Evolutionary conservation across 2,113 vertebrate species (phyloP), one percentile per base, ranked within the genome.

Genomic region (Plectropomus leopardus): DNA sequence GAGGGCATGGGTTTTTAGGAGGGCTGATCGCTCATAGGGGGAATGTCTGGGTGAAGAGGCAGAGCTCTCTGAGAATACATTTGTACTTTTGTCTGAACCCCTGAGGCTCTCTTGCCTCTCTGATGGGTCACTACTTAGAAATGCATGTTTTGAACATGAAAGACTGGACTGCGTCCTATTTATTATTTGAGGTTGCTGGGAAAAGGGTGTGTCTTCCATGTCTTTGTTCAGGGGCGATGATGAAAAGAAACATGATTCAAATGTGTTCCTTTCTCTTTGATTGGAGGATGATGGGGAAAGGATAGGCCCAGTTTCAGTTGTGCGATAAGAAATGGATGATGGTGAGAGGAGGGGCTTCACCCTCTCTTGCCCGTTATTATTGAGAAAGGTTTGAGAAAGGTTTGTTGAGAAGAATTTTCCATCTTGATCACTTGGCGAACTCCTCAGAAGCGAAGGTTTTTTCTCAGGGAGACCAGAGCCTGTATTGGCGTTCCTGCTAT

Each of bases 321-420:
- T 48, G 51, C 64, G 69, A 24, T 78, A 72, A 76, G 86, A 76
- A 76, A 76, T 42, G 9, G 82, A 59, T 1, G 61, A 53, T 40
- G 85, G 70, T 59, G 85, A 80, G 5, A 75, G 61, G 24, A 85
- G 50, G 7, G 81, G 14, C 55, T 77, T 90, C 11, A 70, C 36
- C 23, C 72, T 83, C 3, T 90, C 53, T 76, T 76, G 58, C 23
- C 50, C 66, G 67, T 90, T 83, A 61, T 77, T 86, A 30, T 87
- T 89, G 47, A 50, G 40, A 64, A 80, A 79, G 26, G 19, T 63
- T 71, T 83, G 66, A 28, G 81, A 72, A 8, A 51, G 44, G 19
- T 78, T 71, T 47, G 75, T 24, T 14, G 55, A 10, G 32, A 71
- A 68, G 14, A 34, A 23, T 59, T 88, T 83, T 48, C 42, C 74